Percentiles rank a stretch among this genome's conserved stretches.
These are phyloP conservation scores for Strigops habroptila DNA, from an alignment of 2,113 vertebrate species.

Conservation along the genomic window DNA sequence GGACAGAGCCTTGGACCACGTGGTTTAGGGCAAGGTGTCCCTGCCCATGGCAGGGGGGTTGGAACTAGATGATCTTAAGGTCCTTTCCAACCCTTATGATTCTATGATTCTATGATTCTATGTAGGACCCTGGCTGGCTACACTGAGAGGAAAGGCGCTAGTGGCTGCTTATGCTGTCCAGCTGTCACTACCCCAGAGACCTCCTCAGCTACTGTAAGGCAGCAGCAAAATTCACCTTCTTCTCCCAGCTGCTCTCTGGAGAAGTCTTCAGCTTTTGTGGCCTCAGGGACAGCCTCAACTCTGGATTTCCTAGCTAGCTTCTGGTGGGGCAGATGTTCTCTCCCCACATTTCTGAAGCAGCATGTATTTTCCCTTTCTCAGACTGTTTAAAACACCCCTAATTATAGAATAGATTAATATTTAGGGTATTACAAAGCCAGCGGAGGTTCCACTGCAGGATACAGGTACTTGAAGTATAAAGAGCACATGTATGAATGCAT, in stretches of 20 bases:
- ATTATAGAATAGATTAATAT: neutral
- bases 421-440: neutral
- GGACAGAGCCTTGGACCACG: too few relatives aligned
- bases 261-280: neutral
- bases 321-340: accelerated
- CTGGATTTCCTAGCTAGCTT: neutral
- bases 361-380: neutral
- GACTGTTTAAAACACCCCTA: neutral
- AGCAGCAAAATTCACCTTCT: neutral
- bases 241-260: neutral
- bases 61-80: too few relatives aligned
- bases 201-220: neutral
- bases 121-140: neutral
- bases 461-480: too few relatives aligned
- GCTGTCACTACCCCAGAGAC: neutral
- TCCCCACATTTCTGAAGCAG: neutral
- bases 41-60: too few relatives aligned
- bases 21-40: too few relatives aligned
- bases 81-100: too few relatives aligned
- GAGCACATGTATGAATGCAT: accelerated
- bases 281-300: neutral
- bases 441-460: neutral
- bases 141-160: neutral
- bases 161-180: neutral
- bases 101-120: too few relatives aligned